Evolutionary conservation across 2,113 vertebrate genomes (phyloP), one percentile per base, ranked within the genome.

Genomic region (Cololabis saira): DNA sequence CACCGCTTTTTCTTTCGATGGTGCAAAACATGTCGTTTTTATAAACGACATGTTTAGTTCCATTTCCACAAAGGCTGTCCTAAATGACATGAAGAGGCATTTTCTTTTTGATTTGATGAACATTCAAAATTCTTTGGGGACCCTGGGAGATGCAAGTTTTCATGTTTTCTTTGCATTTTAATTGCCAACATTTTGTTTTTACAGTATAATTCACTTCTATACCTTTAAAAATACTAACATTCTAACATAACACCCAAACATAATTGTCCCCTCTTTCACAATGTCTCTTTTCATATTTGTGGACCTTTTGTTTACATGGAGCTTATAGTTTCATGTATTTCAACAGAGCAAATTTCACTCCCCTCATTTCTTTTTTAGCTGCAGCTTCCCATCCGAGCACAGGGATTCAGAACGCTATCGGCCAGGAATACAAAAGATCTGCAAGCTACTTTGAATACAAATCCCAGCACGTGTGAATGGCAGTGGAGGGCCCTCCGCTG

Each of bases 391-490:
- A 61, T 68, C 73, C 83, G 78, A 69, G 68, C 12, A 48, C 12
- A 48, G 82, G 66, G 65, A 76, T 67, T 78, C 78, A 76, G 84
- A 86, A 82, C 52, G 65, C 55, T 62, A 89, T 83, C 71, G 17
- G 37, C 40, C 45, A 7, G 10, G 81, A 73, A 86, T 81, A 92
- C 87, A 91, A 90, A 91, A 82, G 86, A 81, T 78, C 72, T 40
- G 58, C 44, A 50, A 74, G 73, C 75, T 73, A 88, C 75, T 93
- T 91, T 65, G 87, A 89, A 92, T 91, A 88, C 89, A 89, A 88
- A 90, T 90, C 74, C 74, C 69, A n/a, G n/a, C n/a, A 55, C 71
- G 82, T 90, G 89, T 90, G 85, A 92, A 90, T 66, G 76, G 70
- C 74, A 30, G 80, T 42, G 55, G 66, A 71, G 57, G 68, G 61